These are phyloP conservation scores for Blera fallax DNA, from an alignment of 2,888 invertebrate species.

Conservation along the genomic window DNA sequence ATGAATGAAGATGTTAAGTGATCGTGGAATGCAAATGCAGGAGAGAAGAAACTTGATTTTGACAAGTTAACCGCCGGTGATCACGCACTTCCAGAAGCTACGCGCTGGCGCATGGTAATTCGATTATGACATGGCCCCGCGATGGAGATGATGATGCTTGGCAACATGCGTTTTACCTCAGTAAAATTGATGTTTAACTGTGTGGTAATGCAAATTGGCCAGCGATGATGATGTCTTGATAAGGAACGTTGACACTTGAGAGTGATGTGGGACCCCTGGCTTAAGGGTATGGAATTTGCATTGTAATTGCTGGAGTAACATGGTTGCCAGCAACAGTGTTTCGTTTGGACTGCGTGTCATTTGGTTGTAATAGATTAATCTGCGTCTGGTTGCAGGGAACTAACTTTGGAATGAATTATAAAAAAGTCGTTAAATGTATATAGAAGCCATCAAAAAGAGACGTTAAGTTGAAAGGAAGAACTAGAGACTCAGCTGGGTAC, in stretches of 20 bases:
- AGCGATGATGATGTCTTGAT: slow-evolving; percentile 64
- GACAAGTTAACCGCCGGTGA: slow-evolving; percentile 58
- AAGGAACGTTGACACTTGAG: slow-evolving; percentile 59
- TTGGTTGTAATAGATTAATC: not conserved
- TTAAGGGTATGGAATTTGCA: slow-evolving; percentile 7
- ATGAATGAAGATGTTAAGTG: slow-evolving; percentile 52
- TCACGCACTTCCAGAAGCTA: slow-evolving; percentile 51
- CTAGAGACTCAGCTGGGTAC: too few species aligned
- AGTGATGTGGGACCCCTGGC: slow-evolving; percentile 26
- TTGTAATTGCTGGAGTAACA: slow-evolving; percentile 19
- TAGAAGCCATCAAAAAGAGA: too few species aligned
- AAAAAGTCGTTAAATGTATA: too few species aligned
- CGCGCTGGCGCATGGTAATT: slow-evolving; percentile 30
- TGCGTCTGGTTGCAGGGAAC: not conserved
- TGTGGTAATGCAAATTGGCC: slow-evolving; percentile 58
- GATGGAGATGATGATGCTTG: slow-evolving; percentile 21
- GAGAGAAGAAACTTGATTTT: slow-evolving; percentile 61
- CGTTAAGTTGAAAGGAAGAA: too few species aligned
- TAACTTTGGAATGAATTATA: too few species aligned
- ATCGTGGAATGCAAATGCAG: slow-evolving; percentile 41
- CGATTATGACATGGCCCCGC: slow-evolving; percentile 38
- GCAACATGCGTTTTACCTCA: slow-evolving; percentile 60
- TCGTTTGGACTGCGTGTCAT: slow-evolving; percentile 24
- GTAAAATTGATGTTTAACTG: slow-evolving; percentile 61
- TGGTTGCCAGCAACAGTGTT: not conserved